Evolutionary conservation across 2,113 vertebrate species (phyloP), one percentile per base, ranked within the genome.

Genomic region (Hippolais icterina): DNA sequence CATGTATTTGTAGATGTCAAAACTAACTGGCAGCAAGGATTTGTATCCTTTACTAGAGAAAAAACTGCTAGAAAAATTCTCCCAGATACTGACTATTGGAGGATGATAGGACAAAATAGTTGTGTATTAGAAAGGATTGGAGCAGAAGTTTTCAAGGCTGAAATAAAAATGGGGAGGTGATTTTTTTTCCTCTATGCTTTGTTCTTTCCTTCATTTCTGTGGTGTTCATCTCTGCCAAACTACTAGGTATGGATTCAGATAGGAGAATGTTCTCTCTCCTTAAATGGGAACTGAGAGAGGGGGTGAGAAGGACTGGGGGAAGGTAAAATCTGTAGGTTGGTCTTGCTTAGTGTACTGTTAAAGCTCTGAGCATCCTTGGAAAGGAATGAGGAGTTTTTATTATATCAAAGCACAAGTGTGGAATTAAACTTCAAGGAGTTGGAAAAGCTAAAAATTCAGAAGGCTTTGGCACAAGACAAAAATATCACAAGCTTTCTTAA

Each of bases 381-480:
- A 92, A 81, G 83, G 72, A 92, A 53, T 18, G 52, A 94, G 42
- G 35, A 68, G 49, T 57, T 97, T 88, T 93, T 91, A 83, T 94
- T 92, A 52, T 81, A 74, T 78, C 39, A 56, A 80, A 88, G 61
- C 44, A 75, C 56, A 88, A 88, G 71, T 66, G 80, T 95, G 76
- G 79, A 94, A 74, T 92, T 94, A 77, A 92, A 71, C 88, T 92
- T 89, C 31, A 53, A 71, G 87, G 75, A 94, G 16, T 81, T 89
- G 64, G 66, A 87, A 92, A 93, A 93, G 83, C 79, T 93, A 57
- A 93, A 89, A 90, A 93, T 92, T 94, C 86, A 89, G 90, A 93
- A 87, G 49, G 80, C 80, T 90, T 90, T 90, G 71, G 64, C 88
- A 83, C 56, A 70, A 70, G 64, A 63, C 80, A 83, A 63, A 83